Percentiles rank a stretch among this genome's conserved stretches.
Evolutionary conservation across 2,888 invertebrate genomes (phyloP).

Genomic region (Helobdella robusta): DNA sequence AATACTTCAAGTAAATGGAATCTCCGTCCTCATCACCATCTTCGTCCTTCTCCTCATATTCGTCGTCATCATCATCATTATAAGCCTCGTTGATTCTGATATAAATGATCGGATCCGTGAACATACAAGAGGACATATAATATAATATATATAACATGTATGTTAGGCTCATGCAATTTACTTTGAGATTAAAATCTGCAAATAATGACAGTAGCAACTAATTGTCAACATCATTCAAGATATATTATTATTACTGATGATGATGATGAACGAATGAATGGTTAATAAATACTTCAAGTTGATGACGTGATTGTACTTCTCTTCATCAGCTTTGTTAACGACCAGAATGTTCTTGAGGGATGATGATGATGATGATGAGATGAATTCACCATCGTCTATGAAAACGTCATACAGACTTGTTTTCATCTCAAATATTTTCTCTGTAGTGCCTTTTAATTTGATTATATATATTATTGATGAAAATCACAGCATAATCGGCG

Average conservation of each 20-base stretch:
- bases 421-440: slow-evolving; percentile 51
- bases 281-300: slow-evolving; percentile 46
- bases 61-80: not conserved
- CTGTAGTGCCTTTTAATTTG: slow-evolving; percentile 49
- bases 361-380: slow-evolving; percentile 38
- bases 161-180: no score
- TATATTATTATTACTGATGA: no score
- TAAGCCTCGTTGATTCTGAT: slow-evolving; percentile 1
- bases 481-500: no score
- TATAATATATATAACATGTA: no score
- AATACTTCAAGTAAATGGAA: not conserved
- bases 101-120: no score
- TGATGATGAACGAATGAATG: no score
- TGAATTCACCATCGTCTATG: slow-evolving; percentile 48
- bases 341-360: slow-evolving; percentile 45
- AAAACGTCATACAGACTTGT: slow-evolving; percentile 49
- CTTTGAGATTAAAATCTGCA: no score
- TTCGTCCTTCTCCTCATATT: not conserved
- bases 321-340: slow-evolving; percentile 46
- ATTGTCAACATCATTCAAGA: no score
- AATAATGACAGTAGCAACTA: no score
- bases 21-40: slow-evolving; percentile 6
- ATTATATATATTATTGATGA: no score
- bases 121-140: no score
- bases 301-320: slow-evolving; percentile 46